Evolutionary conservation across 2,888 invertebrate genomes (phyloP).

Genomic region (Coleophora flavipennella): DNA sequence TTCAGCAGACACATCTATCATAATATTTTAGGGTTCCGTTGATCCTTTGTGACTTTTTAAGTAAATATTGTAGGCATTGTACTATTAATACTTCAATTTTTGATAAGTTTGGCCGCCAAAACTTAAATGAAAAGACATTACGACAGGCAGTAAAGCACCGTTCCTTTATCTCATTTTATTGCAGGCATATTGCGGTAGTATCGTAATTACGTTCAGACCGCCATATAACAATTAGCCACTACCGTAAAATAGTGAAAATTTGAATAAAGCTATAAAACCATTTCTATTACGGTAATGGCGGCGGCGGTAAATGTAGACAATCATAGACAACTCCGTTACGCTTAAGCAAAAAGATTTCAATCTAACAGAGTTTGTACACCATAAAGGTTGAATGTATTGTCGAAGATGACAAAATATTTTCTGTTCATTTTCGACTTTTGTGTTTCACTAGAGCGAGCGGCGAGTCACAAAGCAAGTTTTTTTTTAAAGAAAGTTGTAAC

Average conservation of each 20-base stretch:
- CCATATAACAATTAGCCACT: conserved; percentile 8
- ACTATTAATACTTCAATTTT: too few relatives aligned
- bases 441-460: conserved; percentile 2
- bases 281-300: conserved; percentile 4
- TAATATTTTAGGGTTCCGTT: too few relatives aligned
- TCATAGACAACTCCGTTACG: conserved; percentile 5
- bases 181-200: conserved; percentile 9
- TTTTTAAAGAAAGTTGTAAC: too few relatives aligned
- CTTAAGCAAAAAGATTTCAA: not conserved
- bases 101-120: too few relatives aligned
- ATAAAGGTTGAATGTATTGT: conserved; percentile 1
- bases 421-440: not conserved
- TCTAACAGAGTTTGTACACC: too few relatives aligned
- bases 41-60: too few relatives aligned
- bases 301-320: not conserved
- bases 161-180: conserved; percentile 1
- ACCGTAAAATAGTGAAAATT: conserved; percentile 7
- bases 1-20: too few relatives aligned
- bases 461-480: not conserved
- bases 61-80: too few relatives aligned
- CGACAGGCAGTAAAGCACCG: too few relatives aligned
- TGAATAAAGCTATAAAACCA: conserved; percentile 5
- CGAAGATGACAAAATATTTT: conserved; percentile 10
- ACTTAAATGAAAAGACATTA: too few relatives aligned
- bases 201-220: conserved; percentile 7